Evolutionary conservation across 2,797 vertebrate species (phyloP).

Genomic region (Helicolenus hilgendorfi): DNA sequence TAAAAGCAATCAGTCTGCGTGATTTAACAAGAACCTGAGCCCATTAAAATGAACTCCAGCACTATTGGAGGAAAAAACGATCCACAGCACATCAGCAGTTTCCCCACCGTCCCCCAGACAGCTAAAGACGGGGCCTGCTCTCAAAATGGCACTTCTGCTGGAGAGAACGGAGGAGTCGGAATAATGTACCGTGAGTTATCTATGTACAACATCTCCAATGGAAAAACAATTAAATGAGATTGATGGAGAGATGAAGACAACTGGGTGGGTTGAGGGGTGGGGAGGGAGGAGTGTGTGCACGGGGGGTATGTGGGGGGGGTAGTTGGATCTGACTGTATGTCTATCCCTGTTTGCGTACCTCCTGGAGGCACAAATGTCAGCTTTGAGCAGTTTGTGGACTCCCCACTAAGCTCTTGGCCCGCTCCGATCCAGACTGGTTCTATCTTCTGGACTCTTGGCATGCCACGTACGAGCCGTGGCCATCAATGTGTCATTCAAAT

Average conservation of each 20-base stretch:
- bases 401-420: slow-evolving; percentile 92
- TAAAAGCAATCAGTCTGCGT: slow-evolving; percentile 91
- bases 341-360: slow-evolving; percentile 89
- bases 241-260: slow-evolving; percentile 81
- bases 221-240: slow-evolving; percentile 88
- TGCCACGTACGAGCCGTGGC: slow-evolving; percentile 74
- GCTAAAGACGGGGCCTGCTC: slow-evolving; percentile 62
- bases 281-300: slow-evolving; percentile 13
- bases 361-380: slow-evolving; percentile 93
- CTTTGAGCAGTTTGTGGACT: slow-evolving; percentile 92
- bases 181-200: slow-evolving; percentile 73
- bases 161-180: slow-evolving; percentile 67
- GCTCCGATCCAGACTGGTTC: slow-evolving; percentile 89
- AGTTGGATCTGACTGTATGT: slow-evolving; percentile 83
- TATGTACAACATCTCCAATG: slow-evolving; percentile 78
- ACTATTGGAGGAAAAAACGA: slow-evolving; percentile 80
- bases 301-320: slow-evolving; percentile 8
- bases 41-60: slow-evolving; percentile 89
- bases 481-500: slow-evolving; percentile 90
- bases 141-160: slow-evolving; percentile 71
- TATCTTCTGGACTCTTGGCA: slow-evolving; percentile 93
- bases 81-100: slow-evolving; percentile 87
- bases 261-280: slow-evolving; percentile 41
- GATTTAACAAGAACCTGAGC: slow-evolving; percentile 91
- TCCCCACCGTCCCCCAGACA: slow-evolving; percentile 62